Conservation (phyloP, 1,140 invertebrate genomes). For the Hetaerina americana region DNA sequence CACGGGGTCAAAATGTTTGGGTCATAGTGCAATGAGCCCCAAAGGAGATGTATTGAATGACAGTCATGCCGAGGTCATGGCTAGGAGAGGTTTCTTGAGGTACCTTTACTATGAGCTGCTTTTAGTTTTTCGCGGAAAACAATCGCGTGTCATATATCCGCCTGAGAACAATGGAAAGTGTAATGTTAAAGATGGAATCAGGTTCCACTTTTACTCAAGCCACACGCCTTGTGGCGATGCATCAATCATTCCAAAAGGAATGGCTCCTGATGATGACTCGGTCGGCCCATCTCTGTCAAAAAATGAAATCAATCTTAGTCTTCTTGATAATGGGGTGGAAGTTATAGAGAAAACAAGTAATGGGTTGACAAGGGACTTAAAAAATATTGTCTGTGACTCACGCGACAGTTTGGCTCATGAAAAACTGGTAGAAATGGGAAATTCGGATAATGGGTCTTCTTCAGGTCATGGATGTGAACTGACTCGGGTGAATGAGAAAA, state of each 20-base stretch:
- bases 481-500: too few species aligned
- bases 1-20: conserved; percentile 85
- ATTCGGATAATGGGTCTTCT: too few species aligned
- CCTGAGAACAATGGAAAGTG: conserved; percentile 16
- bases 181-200: conserved; percentile 40
- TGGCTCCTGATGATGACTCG: neutral
- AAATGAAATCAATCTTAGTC: too few species aligned
- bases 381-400: too few species aligned
- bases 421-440: too few species aligned
- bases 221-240: conserved; percentile 90
- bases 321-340: too few species aligned
- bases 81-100: conserved; percentile 63
- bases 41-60: conserved; percentile 67
- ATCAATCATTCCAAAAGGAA: conserved; percentile 58
- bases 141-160: neutral
- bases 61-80: conserved; percentile 82
- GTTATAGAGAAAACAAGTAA: too few species aligned
- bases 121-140: conserved; percentile 19
- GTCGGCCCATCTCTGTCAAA: too few species aligned
- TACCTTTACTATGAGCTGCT: conserved; percentile 57
- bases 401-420: too few species aligned
- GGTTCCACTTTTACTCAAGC: conserved; percentile 77
- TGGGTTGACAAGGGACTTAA: too few species aligned
- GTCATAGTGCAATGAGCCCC: conserved; percentile 48
- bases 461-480: too few species aligned